Conservation (phyloP, 92 coral and sea anemone species). For the Porites rus region DNA sequence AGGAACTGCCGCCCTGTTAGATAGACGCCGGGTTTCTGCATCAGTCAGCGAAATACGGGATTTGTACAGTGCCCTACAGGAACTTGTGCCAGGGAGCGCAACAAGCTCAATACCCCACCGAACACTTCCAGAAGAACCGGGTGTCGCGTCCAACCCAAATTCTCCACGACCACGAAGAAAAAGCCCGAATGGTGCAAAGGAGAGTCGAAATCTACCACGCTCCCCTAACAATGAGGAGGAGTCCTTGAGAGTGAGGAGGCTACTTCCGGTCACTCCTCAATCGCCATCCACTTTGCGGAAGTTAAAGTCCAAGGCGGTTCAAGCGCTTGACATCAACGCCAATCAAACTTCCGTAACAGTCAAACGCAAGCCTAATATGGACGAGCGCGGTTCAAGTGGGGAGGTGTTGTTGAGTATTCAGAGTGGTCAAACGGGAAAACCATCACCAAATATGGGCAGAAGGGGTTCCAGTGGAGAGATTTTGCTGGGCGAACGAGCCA, state of each 20-base stretch:
- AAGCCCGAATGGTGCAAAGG: slow-evolving; percentile 9
- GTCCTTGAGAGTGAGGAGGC: slow-evolving; percentile 15
- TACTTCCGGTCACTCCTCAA: slow-evolving; percentile 35
- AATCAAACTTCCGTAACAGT: slow-evolving; percentile 16
- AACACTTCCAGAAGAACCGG: not conserved
- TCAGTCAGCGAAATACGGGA: slow-evolving; percentile 78
- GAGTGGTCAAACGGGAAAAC: not conserved
- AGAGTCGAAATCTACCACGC: not conserved
- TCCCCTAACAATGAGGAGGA: slow-evolving; percentile 30
- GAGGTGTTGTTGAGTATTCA: slow-evolving; percentile 6
- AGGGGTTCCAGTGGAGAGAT: slow-evolving; percentile 48
- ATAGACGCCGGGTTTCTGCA: slow-evolving; percentile 80
- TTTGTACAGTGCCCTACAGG: slow-evolving; percentile 80
- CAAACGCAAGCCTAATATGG: slow-evolving; percentile 26
- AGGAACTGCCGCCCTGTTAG: slow-evolving; percentile 21
- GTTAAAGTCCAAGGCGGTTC: slow-evolving; percentile 29
- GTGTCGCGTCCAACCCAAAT: slow-evolving; percentile 20
- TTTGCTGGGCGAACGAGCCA: slow-evolving; percentile 25
- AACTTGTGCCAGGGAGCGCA: slow-evolving; percentile 74
- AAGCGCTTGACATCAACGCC: slow-evolving; percentile 43
- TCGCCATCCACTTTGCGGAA: slow-evolving; percentile 34
- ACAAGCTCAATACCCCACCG: slow-evolving; percentile 25
- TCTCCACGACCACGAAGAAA: slow-evolving; percentile 27
- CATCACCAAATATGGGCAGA: slow-evolving; percentile 40
- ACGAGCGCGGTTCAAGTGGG: slow-evolving; percentile 36